Percentiles rank a stretch among this genome's conserved stretches.
phyloP scores from a whole-genome alignment of 2,113 vertebrate genomes.

The Pelvicachromis taeniatus region DNA sequence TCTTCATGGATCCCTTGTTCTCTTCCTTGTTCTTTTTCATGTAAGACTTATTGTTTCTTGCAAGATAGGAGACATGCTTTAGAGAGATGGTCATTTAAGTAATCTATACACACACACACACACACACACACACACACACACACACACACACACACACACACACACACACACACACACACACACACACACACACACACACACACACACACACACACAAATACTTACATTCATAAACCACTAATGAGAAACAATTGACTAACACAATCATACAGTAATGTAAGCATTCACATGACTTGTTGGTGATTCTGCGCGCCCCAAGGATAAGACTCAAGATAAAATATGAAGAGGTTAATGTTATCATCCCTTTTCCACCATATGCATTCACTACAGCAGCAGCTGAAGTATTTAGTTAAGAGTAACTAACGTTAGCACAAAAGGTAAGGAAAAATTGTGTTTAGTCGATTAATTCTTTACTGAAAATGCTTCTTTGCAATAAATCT shows the following conservation, averaged over 20 bases:
- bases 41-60: too few species aligned
- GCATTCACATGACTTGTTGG: neutral
- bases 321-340: neutral
- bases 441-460: neutral
- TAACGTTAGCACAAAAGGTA: neutral
- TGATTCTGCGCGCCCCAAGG: neutral
- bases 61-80: too few species aligned
- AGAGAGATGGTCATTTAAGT: too few species aligned
- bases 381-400: neutral
- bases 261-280: neutral
- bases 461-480: neutral
- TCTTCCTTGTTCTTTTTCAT: too few species aligned
- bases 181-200: too few species aligned
- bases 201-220: neutral
- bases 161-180: too few species aligned
- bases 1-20: too few species aligned
- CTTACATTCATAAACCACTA: neutral
- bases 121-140: neutral
- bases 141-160: too few species aligned
- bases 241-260: neutral
- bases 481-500: neutral
- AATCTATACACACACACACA: too few species aligned
- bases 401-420: neutral
- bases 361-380: neutral
- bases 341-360: neutral